Conservation (phyloP, 2,888 invertebrate genomes). For the Eristalis pertinax region DNA sequence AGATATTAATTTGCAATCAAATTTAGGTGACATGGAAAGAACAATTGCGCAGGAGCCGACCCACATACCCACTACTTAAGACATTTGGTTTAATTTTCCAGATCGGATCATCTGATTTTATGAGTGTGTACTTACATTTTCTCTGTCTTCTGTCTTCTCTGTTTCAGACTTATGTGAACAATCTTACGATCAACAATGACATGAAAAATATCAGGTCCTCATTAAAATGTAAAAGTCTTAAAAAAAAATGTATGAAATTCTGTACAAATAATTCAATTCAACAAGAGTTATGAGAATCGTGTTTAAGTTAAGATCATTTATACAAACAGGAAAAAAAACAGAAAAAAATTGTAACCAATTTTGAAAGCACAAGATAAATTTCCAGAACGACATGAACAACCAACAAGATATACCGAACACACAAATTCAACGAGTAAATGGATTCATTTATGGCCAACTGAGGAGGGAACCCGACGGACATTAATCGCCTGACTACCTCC, state of each 20-base stretch:
- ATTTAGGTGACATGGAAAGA: too few relatives aligned
- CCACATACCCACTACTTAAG: too few relatives aligned
- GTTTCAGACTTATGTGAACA: too few relatives aligned
- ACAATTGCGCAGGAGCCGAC: too few relatives aligned
- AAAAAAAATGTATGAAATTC: background rate
- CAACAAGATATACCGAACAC: constrained; percentile 47
- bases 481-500: constrained; percentile 44
- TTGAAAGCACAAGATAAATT: background rate
- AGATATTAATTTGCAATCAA: too few relatives aligned
- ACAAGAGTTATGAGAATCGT: background rate
- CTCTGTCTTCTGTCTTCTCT: too few relatives aligned
- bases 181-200: too few relatives aligned
- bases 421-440: constrained; percentile 43
- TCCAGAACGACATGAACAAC: background rate
- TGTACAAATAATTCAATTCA: background rate
- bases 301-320: background rate
- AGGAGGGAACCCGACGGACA: constrained; percentile 48
- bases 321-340: background rate
- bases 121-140: too few relatives aligned
- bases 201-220: too few relatives aligned
- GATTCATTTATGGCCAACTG: constrained; percentile 62
- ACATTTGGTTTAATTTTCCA: too few relatives aligned
- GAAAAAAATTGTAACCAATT: background rate
- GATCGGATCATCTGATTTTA: too few relatives aligned
- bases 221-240: too few relatives aligned